Evolutionary conservation across 2,797 vertebrate genomes (phyloP).

Genomic region (Pachyuromys duprasi): DNA sequence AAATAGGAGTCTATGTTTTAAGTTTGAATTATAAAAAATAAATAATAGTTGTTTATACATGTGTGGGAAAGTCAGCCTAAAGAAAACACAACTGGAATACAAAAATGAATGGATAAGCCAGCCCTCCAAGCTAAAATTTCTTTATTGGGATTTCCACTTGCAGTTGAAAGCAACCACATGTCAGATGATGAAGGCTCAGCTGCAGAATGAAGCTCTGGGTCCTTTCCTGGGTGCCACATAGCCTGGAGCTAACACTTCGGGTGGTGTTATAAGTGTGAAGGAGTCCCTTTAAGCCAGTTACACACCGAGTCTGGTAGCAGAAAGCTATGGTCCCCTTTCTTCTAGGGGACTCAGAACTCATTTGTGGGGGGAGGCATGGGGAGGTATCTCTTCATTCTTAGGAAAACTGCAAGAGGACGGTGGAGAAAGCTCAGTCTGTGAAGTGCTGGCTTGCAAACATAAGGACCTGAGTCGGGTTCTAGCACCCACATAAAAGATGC

Average conservation of each 20-base stretch:
- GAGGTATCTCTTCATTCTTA: not conserved
- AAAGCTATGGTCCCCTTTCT: not conserved
- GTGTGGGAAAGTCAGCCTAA: slow-evolving; percentile 1
- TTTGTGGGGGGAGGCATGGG: not conserved
- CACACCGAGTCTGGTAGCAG: not conserved
- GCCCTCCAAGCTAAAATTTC: not conserved
- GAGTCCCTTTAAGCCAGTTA: not conserved
- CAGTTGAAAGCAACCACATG: not conserved
- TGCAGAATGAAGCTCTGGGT: not conserved
- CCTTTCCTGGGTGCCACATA: not conserved
- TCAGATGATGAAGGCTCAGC: not conserved
- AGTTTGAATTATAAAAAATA: slow-evolving; percentile 47
- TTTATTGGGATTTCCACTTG: not conserved
- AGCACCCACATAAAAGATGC: not conserved
- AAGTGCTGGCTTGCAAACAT: not conserved
- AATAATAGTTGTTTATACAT: slow-evolving; percentile 23
- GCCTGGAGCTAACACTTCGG: not conserved
- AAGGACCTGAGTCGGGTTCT: not conserved
- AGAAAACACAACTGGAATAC: slow-evolving; percentile 11
- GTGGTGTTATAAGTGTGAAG: not conserved
- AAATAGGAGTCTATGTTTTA: not conserved
- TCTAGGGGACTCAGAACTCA: not conserved
- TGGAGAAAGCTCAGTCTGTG: not conserved
- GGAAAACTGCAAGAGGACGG: no score
- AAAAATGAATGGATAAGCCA: slow-evolving; percentile 26